phyloP scores from a whole-genome alignment of 2,113 vertebrate genomes.

The Lepus americanus region DNA sequence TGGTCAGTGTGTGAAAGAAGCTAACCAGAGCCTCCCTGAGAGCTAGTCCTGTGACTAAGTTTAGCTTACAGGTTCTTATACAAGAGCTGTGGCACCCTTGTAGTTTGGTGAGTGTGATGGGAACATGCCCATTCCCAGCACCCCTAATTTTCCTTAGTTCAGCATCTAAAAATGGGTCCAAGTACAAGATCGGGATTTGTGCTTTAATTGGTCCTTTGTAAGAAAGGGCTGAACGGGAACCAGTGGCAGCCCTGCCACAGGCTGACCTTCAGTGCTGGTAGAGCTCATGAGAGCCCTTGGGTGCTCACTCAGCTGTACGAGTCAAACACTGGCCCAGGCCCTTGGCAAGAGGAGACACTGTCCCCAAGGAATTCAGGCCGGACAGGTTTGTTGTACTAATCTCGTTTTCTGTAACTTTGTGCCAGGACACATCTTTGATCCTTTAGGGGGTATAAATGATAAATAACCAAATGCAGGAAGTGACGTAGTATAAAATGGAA shows the following conservation, averaged over 20 bases:
- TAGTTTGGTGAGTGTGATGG: conserved; percentile 42
- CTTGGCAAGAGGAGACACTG: fast-evolving
- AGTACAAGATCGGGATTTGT: conserved; percentile 59
- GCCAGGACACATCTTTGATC: background rate
- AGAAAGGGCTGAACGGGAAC: conserved; percentile 8
- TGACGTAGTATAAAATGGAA: background rate
- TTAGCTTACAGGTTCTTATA: conserved; percentile 42
- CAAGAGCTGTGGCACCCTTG: conserved; percentile 41
- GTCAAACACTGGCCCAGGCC: background rate
- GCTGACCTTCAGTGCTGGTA: background rate
- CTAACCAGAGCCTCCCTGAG: conserved; percentile 48
- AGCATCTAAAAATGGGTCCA: conserved; percentile 67
- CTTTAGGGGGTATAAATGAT: background rate
- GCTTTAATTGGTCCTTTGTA: conserved; percentile 57
- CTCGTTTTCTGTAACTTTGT: background rate
- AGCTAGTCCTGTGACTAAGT: conserved; percentile 63
- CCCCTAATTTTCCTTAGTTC: conserved; percentile 78
- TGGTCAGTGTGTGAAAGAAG: conserved; percentile 14
- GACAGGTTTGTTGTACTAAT: too few relatives aligned
- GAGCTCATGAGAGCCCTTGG: background rate
- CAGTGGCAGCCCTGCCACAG: background rate
- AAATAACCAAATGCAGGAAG: background rate
- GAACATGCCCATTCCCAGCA: conserved; percentile 54
- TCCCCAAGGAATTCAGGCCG: background rate
- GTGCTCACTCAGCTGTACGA: background rate